These are phyloP conservation scores for Micrasema longulum DNA, from an alignment of 1,140 invertebrate species.

Conservation along the genomic window DNA sequence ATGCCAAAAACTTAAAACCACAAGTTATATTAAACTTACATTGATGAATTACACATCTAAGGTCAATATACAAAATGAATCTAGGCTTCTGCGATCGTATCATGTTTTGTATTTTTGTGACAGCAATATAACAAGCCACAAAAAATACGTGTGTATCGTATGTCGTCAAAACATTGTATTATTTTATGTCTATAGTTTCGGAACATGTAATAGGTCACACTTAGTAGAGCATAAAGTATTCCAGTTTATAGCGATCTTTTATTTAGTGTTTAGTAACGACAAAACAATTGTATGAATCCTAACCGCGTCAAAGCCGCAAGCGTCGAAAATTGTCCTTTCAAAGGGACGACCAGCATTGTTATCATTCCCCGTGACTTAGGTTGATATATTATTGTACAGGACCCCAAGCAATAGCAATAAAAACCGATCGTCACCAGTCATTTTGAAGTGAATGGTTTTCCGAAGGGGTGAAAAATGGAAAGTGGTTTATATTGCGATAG, in stretches of 20 bases:
- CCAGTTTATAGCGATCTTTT: constrained; percentile 23
- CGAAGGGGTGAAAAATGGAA: constrained; percentile 24
- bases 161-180: no score
- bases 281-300: constrained; percentile 38
- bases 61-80: no score
- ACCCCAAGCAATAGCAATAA: constrained; percentile 34
- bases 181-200: no score
- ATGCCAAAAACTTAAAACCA: no score
- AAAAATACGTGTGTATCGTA: no score
- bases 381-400: background rate
- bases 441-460: constrained; percentile 35
- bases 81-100: no score
- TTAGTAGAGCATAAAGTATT: constrained; percentile 45
- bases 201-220: background rate
- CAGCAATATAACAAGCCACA: no score
- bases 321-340: constrained; percentile 36
- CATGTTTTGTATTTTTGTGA: no score
- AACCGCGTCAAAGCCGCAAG: constrained; percentile 1
- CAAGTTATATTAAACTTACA: no score
- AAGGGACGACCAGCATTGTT: constrained; percentile 18
- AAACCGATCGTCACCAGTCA: constrained; percentile 42
- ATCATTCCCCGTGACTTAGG: constrained; percentile 18
- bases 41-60: no score
- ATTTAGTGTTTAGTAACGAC: constrained; percentile 25
- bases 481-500: background rate